Percentiles rank a stretch among this genome's conserved stretches.
Conservation (phyloP, 2,797 vertebrate species). For the Nasua narica region DNA sequence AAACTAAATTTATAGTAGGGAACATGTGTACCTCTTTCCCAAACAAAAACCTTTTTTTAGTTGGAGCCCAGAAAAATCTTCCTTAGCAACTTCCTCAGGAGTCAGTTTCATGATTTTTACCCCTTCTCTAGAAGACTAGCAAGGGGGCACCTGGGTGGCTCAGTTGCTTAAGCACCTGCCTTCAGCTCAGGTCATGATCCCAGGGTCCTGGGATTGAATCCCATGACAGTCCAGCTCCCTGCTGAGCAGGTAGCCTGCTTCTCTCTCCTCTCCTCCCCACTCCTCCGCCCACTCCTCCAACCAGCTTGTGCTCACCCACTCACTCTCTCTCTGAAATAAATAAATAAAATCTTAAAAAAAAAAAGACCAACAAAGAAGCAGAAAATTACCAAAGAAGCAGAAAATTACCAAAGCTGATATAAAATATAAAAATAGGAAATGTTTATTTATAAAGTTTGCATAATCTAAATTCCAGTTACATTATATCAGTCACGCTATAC, state of each 20-base stretch:
- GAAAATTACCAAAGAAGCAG: background rate
- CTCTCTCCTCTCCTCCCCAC: no score
- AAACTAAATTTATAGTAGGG: background rate
- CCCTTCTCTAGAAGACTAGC: background rate
- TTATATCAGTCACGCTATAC: background rate
- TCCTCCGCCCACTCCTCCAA: no score
- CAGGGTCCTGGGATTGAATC: no score
- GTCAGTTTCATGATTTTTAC: background rate
- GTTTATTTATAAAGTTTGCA: background rate
- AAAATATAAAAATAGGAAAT: background rate
- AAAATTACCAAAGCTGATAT: background rate
- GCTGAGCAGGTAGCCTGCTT: no score
- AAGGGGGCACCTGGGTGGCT: background rate
- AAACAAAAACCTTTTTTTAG: background rate
- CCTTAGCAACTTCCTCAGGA: background rate
- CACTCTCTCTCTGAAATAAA: no score
- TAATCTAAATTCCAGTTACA: background rate
- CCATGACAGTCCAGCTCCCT: no score
- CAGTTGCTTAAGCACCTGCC: no score
- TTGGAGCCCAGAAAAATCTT: background rate
- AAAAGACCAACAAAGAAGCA: background rate
- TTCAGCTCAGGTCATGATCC: no score
- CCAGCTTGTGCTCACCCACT: no score
- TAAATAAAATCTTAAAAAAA: background rate
- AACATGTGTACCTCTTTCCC: background rate